phyloP scores from a whole-genome alignment of 1,140 invertebrate genomes.

The Drosophila truncata region DNA sequence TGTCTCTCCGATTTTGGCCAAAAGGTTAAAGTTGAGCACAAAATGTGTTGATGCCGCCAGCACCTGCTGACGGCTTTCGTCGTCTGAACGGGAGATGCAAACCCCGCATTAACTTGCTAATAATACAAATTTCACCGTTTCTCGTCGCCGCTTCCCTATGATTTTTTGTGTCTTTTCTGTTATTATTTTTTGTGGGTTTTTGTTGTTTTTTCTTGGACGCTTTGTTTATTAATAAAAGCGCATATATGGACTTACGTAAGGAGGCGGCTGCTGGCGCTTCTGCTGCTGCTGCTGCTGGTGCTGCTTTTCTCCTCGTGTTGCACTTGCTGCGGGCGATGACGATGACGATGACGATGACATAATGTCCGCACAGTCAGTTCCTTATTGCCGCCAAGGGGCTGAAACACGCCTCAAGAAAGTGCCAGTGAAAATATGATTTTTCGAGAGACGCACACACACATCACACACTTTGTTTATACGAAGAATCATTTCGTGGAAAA shows the following conservation, averaged over 20 bases:
- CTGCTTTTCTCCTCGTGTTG: conserved; percentile 59
- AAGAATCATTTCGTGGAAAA: conserved; percentile 10
- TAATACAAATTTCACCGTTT: conserved; percentile 57
- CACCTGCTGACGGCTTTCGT: conserved; percentile 46
- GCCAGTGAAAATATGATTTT: conserved; percentile 55
- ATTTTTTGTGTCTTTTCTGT: conserved; percentile 27
- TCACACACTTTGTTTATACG: neutral
- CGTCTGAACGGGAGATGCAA: conserved; percentile 34
- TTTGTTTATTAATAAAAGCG: conserved; percentile 77
- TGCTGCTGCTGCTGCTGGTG: conserved; percentile 35
- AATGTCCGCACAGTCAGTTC: conserved; percentile 54
- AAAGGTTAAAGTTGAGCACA: conserved; percentile 75
- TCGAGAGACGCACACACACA: neutral
- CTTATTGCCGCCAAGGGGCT: conserved; percentile 42
- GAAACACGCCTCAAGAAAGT: conserved; percentile 46
- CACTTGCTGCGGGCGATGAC: conserved; percentile 46
- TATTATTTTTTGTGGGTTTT: conserved; percentile 11
- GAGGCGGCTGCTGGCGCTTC: conserved; percentile 55
- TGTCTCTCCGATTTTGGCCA: conserved; percentile 49
- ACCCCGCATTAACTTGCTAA: conserved; percentile 50
- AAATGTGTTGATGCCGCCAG: conserved; percentile 7
- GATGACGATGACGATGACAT: conserved; percentile 54
- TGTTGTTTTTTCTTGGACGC: conserved; percentile 34
- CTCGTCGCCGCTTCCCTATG: conserved; percentile 27
- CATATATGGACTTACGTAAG: conserved; percentile 69